Evolutionary conservation across 1,140 invertebrate genomes (phyloP), one percentile per base, ranked within the genome.

Genomic region (Archegozetes longisetosus): DNA sequence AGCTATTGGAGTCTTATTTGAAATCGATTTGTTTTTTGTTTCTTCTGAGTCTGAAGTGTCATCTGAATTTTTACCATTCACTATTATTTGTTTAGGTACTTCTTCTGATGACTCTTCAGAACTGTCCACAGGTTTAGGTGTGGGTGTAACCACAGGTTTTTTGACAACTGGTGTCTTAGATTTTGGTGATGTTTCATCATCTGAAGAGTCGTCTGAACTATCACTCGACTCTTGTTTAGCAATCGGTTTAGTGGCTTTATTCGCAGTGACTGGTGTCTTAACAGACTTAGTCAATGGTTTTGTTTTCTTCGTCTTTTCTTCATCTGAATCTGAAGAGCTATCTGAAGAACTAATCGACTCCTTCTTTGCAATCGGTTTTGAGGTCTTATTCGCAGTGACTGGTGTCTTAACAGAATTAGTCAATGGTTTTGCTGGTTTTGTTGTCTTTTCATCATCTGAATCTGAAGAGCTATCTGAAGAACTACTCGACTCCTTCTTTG

Each of bases 171-270:
- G 32, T 40, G 32, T 40, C 32, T 40, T 40, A 40, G 6, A 9
- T 40, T 47, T 47, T 12, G 55, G 17, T 47, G 40, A 14, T n/a
- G 9, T 9, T 17, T 60, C 58, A n/a, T 60, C 54, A 40, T 56
- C 51, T 14, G 51, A 57, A 40, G 14, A n/a, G 28, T 55, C 53
- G 26, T 61, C 58, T 12, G 58, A 60, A 46, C 48, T 32, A 3
- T 1, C 2, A 53, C 56, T 25, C 2, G 56, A 58, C 24, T 58
- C 56, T 52, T 58, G 13, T 49, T 58, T 58, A 13, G 26, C 28
- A 12, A 32, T 4, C 3, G 54, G 3, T 4, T 23, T n/a, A n/a
- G 1, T 32, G 29, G 6, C 22, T 3, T 27, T 27, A n/a, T n/a
- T 26, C 1, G 53, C 25, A 12, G 3, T 26, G n/a, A 55, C 54